phyloP scores from a whole-genome alignment of 64 coral and sea anemone species.

The Montipora cactus region DNA sequence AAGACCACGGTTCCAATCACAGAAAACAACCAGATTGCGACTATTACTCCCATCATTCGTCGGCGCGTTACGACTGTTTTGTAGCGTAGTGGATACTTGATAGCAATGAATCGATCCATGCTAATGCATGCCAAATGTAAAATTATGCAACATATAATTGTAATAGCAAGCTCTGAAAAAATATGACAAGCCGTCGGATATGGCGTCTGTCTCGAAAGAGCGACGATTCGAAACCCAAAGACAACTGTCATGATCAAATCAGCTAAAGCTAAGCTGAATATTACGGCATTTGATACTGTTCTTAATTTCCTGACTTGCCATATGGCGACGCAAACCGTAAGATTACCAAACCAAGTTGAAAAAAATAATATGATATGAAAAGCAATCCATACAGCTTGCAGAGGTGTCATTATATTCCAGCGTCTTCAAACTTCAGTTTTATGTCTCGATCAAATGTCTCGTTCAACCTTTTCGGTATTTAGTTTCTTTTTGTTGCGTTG shows the following conservation, averaged over 20 bases:
- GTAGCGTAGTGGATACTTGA: constrained; percentile 58
- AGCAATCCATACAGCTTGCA: no score
- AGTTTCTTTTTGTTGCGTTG: no score
- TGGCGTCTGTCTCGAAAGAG: not conserved
- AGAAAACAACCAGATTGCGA: constrained; percentile 9
- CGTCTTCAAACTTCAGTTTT: no score
- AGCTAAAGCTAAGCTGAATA: constrained; percentile 47
- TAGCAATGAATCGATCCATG: constrained; percentile 47
- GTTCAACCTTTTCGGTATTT: no score
- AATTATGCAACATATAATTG: constrained; percentile 47
- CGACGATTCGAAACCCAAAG: constrained; percentile 37
- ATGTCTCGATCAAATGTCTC: no score
- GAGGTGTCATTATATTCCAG: no score
- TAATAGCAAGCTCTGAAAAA: constrained; percentile 55
- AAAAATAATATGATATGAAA: no score
- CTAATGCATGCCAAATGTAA: constrained; percentile 57
- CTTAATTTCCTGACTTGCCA: constrained; percentile 4
- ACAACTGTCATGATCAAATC: constrained; percentile 59
- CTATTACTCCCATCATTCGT: constrained; percentile 2
- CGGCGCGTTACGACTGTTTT: constrained; percentile 33
- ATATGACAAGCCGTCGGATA: constrained; percentile 33
- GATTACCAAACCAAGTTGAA: no score
- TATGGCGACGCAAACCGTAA: constrained; percentile 39
- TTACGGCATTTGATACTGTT: constrained; percentile 48
- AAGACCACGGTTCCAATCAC: constrained; percentile 43